A percentile compares a stretch with the other conserved stretches of the same genome.
Evolutionary conservation across 2,797 vertebrate genomes (phyloP).

Genomic region (Gallinago solitaria): DNA sequence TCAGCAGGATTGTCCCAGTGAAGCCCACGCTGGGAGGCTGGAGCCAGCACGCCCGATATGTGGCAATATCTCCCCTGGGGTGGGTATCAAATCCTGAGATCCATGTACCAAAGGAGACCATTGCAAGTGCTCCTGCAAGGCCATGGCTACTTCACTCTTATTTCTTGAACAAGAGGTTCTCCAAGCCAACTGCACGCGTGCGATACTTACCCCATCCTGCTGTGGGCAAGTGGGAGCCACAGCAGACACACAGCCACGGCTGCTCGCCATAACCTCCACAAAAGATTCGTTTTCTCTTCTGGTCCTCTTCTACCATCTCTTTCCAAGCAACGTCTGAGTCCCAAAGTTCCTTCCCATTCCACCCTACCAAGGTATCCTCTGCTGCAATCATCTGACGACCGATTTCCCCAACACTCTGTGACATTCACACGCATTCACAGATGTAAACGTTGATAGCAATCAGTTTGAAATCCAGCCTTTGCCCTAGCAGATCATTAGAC

Average conservation of each 20-base stretch:
- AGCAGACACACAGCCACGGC: neutral
- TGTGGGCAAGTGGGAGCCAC: neutral
- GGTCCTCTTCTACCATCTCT: neutral
- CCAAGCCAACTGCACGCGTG: neutral
- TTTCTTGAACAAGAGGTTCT: neutral
- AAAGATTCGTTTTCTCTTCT: neutral
- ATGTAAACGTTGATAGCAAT: slow-evolving; percentile 40
- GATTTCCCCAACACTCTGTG: neutral
- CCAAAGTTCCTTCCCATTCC: neutral
- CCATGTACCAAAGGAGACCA: neutral
- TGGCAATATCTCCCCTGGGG: neutral
- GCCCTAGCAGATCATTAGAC: slow-evolving; percentile 16
- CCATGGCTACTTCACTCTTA: neutral
- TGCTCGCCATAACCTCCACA: neutral
- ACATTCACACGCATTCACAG: neutral
- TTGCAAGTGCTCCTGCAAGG: fast-evolving
- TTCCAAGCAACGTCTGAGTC: neutral
- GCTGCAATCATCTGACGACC: neutral
- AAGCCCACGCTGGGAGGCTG: neutral
- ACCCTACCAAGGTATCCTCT: neutral
- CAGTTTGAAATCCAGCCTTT: slow-evolving; percentile 10
- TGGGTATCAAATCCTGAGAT: fast-evolving
- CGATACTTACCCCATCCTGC: neutral
- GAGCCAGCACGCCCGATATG: fast-evolving
- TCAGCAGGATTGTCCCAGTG: fast-evolving